Base-by-base conservation (phyloP, 30 jellyfish, hydroid and myxozoan genomes). In the Nemopilema nomurai region DNA sequence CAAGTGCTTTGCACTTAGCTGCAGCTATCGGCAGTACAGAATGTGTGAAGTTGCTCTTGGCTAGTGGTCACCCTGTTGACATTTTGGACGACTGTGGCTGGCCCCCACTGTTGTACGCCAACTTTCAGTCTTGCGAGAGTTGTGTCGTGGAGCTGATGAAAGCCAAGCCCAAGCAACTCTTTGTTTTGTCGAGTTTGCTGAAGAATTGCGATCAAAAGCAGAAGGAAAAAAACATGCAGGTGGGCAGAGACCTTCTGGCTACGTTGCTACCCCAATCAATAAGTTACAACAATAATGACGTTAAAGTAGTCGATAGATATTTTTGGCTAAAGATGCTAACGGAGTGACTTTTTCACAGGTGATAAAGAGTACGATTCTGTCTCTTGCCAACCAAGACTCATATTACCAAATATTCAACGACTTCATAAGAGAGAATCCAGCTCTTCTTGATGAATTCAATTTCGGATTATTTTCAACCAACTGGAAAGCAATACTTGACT, bases 61-160 rank as follows among this genome's bases (percentile, higher is more conserved):
- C 27, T 0, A 69, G 51, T 82, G 98, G 98, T 4, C 98, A 92
- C 64, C 79, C 76, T 25, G 97, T 87, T 16, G 91, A 92, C 32
- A 71, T 96, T 57, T 66, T 86, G 28, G 98, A 92, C 67, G 80
- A 81, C 67, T 71, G 87, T 62, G 98, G 98, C 16, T 92, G 98
- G 98, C 98, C 96, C 21, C 98, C 98, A 6, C 89, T 92, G 21
- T 85, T 92, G 41, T 92, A 92, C 71, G 98, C 98, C 23, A 92
- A 92, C 80, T 92, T 92, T 51, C 93, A 81, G 66, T 74, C 95
- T 0, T 67, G 83, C 51, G 92, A 92, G 82, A 72, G 87, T 64
- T 86, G 90, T 87, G 98, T 92, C 13, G 88, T 87, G 18, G 89
- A 66, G 22, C 57, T 92, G 80, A 86, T 92, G 89, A 62, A 79